These are phyloP conservation scores for Nesoenas mayeri DNA, from an alignment of 2,113 vertebrate species.

Conservation along the genomic window DNA sequence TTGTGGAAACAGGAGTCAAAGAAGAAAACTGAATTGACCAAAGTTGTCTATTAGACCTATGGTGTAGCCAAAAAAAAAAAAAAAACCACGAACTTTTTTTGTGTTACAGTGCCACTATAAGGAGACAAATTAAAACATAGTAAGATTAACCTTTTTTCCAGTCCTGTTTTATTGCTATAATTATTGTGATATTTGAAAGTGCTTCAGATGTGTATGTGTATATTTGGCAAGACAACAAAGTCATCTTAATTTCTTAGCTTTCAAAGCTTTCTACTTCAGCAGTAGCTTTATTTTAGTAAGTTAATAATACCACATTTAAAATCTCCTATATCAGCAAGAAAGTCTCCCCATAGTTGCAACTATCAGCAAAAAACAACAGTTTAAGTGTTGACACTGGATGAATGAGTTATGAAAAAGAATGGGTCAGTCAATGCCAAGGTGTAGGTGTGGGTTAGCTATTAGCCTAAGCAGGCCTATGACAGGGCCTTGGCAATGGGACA, in stretches of 20 bases:
- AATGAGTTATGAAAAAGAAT: neutral
- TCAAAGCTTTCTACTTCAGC: neutral
- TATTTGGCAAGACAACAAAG: neutral
- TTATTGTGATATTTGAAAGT: neutral
- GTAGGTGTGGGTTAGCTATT: neutral
- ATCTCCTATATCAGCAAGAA: neutral
- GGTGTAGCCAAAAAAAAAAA: neutral
- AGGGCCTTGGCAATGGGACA: neutral
- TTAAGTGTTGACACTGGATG: neutral
- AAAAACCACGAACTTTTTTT: neutral
- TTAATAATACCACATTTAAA: neutral
- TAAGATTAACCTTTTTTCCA: neutral
- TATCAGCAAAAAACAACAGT: neutral
- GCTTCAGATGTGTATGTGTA: neutral
- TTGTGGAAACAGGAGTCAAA: neutral
- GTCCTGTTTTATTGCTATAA: neutral
- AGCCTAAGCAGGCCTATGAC: neutral
- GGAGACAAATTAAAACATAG: neutral
- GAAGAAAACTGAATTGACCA: conserved; percentile 51
- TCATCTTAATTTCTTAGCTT: neutral
- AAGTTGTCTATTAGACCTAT: conserved; percentile 7
- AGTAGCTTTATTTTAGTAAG: neutral
- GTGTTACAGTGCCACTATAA: neutral
- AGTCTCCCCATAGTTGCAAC: neutral
- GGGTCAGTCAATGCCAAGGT: accelerated